Base-by-base conservation (phyloP, 2,888 invertebrate species). In the Chrysolina haemoptera region DNA sequence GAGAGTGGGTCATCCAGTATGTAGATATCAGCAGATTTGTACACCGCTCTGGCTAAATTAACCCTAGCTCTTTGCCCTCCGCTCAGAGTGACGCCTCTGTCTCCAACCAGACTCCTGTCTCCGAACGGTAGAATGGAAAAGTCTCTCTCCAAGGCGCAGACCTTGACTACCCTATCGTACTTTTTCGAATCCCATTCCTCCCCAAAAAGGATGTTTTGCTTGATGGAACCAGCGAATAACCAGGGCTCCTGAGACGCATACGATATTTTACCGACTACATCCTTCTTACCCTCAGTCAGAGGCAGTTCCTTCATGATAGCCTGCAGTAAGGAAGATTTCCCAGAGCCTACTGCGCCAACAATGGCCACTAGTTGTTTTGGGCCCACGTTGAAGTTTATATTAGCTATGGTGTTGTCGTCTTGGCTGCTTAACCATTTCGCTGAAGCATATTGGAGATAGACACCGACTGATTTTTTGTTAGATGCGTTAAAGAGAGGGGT, bases 191-290 rank as follows among this genome's bases (percentile, higher is more conserved):
- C 90, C 81, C 90, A 92, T 0, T 90, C 89, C 77, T 91, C 89
- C 0, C 95, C 96, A 85, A 96, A 96, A 12, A 95, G 88, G 75
- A 96, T 94, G 84, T 96, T 96, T 82, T 95, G 93, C 59, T 92
- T 89, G 1, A 96, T 90, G 0, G 93, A 92, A 1, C 91, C 92
- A 0, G 91, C 90, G 80, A 93, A 93, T 1, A 93, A 86, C 96
- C 96, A 96, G 0, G 96, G 92, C 81, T 95, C 94, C 87, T 96
- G 95, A 64, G 94, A 91, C 1, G 94, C 93, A 84, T 94, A 96
- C 0, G 93, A 90, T n/a, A 93, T 83, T 1, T 87, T 88, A 5
- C 95, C 95, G 1, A 90, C 90, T 16, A 94, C 86, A 1, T 90
- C 86, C 65, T 94, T 84, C 0, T 88, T 89, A 0, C 96, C 95